These are phyloP conservation scores for Sebastes paucispinis DNA, from an alignment of 2,797 vertebrate species.

Conservation along the genomic window DNA sequence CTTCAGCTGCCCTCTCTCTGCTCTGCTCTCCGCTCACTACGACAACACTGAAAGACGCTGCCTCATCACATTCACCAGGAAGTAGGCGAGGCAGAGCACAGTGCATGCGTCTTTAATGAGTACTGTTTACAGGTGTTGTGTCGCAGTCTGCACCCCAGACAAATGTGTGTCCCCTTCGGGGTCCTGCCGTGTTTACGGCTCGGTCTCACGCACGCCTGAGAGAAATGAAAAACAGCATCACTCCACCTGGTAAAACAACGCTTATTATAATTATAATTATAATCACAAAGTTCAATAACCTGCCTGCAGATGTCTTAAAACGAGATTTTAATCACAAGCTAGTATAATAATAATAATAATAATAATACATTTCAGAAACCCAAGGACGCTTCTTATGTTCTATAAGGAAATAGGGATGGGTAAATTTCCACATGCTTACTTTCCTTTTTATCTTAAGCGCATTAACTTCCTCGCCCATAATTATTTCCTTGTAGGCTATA, in stretches of 20 bases:
- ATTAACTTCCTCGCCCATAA: neutral
- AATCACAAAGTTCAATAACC: too few relatives aligned
- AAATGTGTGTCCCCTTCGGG: neutral
- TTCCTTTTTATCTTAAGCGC: neutral
- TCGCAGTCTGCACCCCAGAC: neutral
- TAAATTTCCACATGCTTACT: neutral
- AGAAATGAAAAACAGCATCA: neutral
- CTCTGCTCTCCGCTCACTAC: constrained; percentile 32
- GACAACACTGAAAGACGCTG: constrained; percentile 32
- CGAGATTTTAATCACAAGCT: neutral
- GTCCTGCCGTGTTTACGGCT: neutral
- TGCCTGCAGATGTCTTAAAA: neutral
- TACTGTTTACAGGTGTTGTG: constrained; percentile 60
- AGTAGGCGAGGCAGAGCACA: constrained; percentile 52
- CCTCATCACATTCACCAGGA: constrained; percentile 69
- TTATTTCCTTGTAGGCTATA: neutral
- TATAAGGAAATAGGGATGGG: too few relatives aligned
- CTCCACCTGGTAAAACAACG: neutral
- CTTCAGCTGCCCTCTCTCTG: constrained; percentile 2
- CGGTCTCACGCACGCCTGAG: neutral
- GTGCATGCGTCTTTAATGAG: constrained; percentile 21
- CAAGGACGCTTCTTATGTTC: too few relatives aligned
- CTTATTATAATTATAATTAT: neutral
- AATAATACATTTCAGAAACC: too few relatives aligned
- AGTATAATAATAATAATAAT: too few relatives aligned